Base-by-base conservation (phyloP, 2,797 vertebrate genomes). In the Furcifer pardalis region DNA sequence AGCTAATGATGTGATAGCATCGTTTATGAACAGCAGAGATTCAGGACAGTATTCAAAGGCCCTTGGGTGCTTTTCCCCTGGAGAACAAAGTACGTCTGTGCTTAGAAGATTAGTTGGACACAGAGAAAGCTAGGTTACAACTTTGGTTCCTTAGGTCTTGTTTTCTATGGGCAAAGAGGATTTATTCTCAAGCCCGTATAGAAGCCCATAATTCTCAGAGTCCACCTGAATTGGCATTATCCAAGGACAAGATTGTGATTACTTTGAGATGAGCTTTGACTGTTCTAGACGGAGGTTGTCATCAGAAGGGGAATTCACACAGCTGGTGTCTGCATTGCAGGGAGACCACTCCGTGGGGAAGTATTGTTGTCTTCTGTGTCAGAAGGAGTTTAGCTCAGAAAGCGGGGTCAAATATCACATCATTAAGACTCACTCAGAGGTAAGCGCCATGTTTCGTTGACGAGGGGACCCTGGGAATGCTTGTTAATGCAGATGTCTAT, bases 391-490 rank as follows among this genome's bases (percentile, higher is more conserved):
- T 93, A 98, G 97, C 95, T 99, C 98, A 0, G 98, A 99, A 94
- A 99, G 98, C 0, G 98, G 98, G 0, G 98, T 99, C 85, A 99
- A 99, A 92, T 99, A 99, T 94, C 98, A 99, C 95, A 99, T 99
- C 93, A 97, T 97, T 94, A 99, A 99, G 96, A 97, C 98, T 83
- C 98, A 99, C 80, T 97, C 98, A 0, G 98, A 98, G 98, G 98
- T 99, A 94, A 92, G 97, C 72, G 0, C 32, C 12, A 30, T 19
- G 77, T 62, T 40, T 65, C 83, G 1, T 7, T 52, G 1, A 23
- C 79, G 15, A 30, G 23, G 79, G 15, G 19, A 49, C 32, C 44
- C 42, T 30, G 81, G 1, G 0, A 13, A 30, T 8, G 21, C 0
- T 0, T 0, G 0, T 0, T 0, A 7, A 0, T 37, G 56, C 66